phyloP scores from a whole-genome alignment of 1,140 invertebrate genomes.

The Pararge aegeria region DNA sequence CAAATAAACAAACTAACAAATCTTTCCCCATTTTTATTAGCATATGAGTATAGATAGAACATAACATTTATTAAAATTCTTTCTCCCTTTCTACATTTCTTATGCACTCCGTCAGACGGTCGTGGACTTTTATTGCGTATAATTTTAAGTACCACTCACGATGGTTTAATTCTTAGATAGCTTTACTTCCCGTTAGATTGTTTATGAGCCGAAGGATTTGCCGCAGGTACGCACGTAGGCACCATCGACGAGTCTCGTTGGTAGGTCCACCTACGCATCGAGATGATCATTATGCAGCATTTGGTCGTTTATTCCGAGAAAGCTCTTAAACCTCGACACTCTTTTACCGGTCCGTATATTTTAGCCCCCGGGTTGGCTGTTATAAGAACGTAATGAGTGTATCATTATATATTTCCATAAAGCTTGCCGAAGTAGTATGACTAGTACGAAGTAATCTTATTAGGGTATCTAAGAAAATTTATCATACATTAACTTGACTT shows the following conservation, averaged over 20 bases:
- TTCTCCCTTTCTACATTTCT: too few species aligned
- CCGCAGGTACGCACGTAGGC: neutral
- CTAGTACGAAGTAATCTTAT: neutral
- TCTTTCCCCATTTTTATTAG: too few species aligned
- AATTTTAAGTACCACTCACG: too few species aligned
- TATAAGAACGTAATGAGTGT: neutral
- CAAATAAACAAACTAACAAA: too few species aligned
- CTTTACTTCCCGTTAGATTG: too few species aligned
- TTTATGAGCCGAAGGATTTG: neutral
- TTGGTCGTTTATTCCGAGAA: neutral
- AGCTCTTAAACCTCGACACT: constrained; percentile 1
- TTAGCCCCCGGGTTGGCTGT: neutral
- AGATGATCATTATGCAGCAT: neutral
- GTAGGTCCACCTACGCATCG: neutral
- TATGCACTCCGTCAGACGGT: too few species aligned
- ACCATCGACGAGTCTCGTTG: neutral
- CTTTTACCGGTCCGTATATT: neutral
- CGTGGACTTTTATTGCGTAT: too few species aligned
- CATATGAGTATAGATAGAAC: too few species aligned
- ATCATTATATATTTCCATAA: neutral
- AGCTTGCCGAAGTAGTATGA: neutral
- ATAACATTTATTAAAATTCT: too few species aligned
- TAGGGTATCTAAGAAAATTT: neutral
- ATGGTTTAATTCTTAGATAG: too few species aligned
- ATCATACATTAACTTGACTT: neutral